Base-by-base conservation (phyloP, 2,888 invertebrate species). In the Gisinianus flammeolus region DNA sequence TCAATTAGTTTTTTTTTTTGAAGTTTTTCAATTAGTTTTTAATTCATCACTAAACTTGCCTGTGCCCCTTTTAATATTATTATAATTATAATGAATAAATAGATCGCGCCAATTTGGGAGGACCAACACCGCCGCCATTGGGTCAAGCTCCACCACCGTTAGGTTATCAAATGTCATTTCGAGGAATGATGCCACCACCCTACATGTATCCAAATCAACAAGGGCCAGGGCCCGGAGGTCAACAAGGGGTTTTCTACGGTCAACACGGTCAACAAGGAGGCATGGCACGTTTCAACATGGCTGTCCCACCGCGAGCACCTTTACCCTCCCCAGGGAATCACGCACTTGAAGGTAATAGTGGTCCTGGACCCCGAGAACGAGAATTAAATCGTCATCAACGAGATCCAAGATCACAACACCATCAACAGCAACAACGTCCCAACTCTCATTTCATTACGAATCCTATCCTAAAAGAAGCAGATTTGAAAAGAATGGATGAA, bases 51-150 rank as follows among this genome's bases (percentile, higher is more conserved):
- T n/a, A n/a, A n/a, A n/a, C n/a, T n/a, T n/a, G n/a, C n/a, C n/a
- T n/a, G n/a, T n/a, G n/a, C n/a, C n/a, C n/a, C n/a, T n/a, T n/a
- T n/a, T n/a, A n/a, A n/a, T n/a, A n/a, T n/a, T n/a, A n/a, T n/a
- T n/a, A n/a, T n/a, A n/a, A n/a, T n/a, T n/a, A n/a, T n/a, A n/a
- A n/a, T n/a, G n/a, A n/a, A n/a, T n/a, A n/a, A n/a, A 12, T 44
- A 81, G 83, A 81, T 68, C 81, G 81, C 72, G 79, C 79, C 77
- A 83, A 79, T 78, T 78, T 82, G 81, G 83, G 80, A 76, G 83
- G 84, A 81, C 84, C 84, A 75, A 82, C 82, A 80, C 82, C 83
- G 56, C 83, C 84, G 81, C 84, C 22, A 62, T 82, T 84, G 81
- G 80, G 81, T 81, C 82, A 80, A 83, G 84, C 81, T 44, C 83